These are phyloP conservation scores for Acrocephalus arundinaceus DNA, from an alignment of 2,113 vertebrate genomes.

Conservation along the genomic window DNA sequence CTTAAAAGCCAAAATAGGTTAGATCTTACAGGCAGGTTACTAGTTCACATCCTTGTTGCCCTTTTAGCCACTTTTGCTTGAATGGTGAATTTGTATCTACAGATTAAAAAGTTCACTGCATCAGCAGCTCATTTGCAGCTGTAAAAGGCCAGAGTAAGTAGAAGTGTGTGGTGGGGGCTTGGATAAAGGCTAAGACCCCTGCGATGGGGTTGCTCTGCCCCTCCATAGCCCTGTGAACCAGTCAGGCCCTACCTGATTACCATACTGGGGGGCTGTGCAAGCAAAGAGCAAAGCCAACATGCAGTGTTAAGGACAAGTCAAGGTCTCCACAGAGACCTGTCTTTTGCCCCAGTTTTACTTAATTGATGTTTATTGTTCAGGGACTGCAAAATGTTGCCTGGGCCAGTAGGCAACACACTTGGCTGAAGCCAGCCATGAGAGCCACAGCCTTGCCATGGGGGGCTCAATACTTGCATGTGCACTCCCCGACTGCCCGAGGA, in stretches of 20 bases:
- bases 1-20: neutral
- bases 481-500: neutral
- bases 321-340: neutral
- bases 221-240: neutral
- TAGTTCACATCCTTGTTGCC: neutral
- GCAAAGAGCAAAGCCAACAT: neutral
- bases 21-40: neutral
- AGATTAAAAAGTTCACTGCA: neutral
- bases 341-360: neutral
- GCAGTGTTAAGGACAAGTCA: neutral
- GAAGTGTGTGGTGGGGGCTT: neutral
- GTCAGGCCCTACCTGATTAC: neutral
- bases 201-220: neutral
- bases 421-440: neutral
- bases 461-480: neutral
- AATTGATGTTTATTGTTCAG: neutral
- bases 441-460: neutral
- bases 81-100: neutral
- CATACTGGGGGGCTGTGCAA: neutral
- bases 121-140: neutral
- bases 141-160: neutral
- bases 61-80: neutral
- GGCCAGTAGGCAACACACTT: neutral
- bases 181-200: neutral
- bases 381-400: neutral